Conservation (phyloP, 2,888 invertebrate species). For the Hirtodrosophila cameraria region DNA sequence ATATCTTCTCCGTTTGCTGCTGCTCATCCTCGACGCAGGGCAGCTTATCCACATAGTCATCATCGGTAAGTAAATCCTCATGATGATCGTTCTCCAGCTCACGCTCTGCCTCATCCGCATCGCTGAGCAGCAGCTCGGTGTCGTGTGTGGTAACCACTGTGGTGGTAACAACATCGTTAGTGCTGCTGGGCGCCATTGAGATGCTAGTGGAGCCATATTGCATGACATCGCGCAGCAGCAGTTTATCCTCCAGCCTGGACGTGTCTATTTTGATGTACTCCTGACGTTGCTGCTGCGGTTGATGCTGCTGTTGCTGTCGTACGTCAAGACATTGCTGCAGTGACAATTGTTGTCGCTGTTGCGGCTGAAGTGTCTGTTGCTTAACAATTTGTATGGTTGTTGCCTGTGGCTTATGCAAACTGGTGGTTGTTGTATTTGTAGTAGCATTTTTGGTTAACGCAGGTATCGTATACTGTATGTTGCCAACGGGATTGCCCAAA, state of each 20-base stretch:
- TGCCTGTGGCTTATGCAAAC: conserved; percentile 65
- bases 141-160: conserved; percentile 55
- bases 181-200: conserved; percentile 45
- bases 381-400: conserved; percentile 82
- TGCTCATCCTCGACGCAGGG: conserved; percentile 26
- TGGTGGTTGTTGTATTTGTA: conserved; percentile 59
- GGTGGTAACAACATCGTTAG: conserved; percentile 41
- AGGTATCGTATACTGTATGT: conserved; percentile 82
- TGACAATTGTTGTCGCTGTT: conserved; percentile 47
- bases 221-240: conserved; percentile 79
- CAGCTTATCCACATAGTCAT: conserved; percentile 58
- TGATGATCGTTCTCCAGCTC: conserved; percentile 58
- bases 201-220: conserved; percentile 76
- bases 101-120: conserved; percentile 65
- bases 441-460: conserved; percentile 63
- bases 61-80: conserved; percentile 46
- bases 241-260: conserved; percentile 77
- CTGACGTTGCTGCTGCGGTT: conserved; percentile 46
- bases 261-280: conserved; percentile 81
- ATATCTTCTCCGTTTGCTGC: conserved; percentile 44
- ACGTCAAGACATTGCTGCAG: conserved; percentile 46
- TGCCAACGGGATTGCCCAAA: conserved; percentile 79
- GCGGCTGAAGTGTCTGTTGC: conserved; percentile 61
- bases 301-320: conserved; percentile 49
- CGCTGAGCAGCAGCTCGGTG: conserved; percentile 53